Evolutionary conservation across 2,113 vertebrate species (phyloP), one percentile per base, ranked within the genome.

Genomic region (Miniopterus natalensis): DNA sequence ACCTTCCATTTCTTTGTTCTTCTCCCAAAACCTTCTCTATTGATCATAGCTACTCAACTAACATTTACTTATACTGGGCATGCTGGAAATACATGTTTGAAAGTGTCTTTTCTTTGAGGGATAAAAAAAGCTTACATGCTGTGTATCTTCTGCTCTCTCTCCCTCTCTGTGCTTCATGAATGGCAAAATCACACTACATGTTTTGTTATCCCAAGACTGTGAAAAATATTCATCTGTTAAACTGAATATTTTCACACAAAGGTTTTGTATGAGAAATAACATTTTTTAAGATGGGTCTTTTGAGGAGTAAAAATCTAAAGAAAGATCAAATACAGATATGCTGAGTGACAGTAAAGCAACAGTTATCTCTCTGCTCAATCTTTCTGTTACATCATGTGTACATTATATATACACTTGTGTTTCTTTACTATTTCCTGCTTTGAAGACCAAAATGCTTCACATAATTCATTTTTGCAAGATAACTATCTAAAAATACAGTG

Each of bases 361-460:
- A 95, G 91, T 92, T 79, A 8, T 3, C 83, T 96, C 88, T 91
- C 85, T 90, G 77, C 66, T 92, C 21, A 47, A 88, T 90, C 75
- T 95, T 66, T 96, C n/a, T 59, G 5, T 88, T 79, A 57, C 15
- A 90, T 93, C 63, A 36, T 45, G 25, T 0, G n/a, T 47, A 3
- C 23, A 63, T 83, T 75, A n/a, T 27, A 21, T 49, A 14, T 29
- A 2, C 1, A 12, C 70, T 83, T 74, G 5, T 68, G 15, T 8
- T 66, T 77, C 49, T 89, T 95, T 61, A 79, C 5, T 40, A 40
- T 66, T 65, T 18, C 21, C 21, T 87, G 17, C 55, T 80, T 84
- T 68, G 47, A 95, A 85, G 36, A 84, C 49, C 53, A 10, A 95
- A 78, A 65, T 86, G n/a, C n/a, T 84, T 95, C n/a, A 27, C 49